phyloP scores from a whole-genome alignment of 2,113 vertebrate genomes.

The Otolemur garnettii region DNA sequence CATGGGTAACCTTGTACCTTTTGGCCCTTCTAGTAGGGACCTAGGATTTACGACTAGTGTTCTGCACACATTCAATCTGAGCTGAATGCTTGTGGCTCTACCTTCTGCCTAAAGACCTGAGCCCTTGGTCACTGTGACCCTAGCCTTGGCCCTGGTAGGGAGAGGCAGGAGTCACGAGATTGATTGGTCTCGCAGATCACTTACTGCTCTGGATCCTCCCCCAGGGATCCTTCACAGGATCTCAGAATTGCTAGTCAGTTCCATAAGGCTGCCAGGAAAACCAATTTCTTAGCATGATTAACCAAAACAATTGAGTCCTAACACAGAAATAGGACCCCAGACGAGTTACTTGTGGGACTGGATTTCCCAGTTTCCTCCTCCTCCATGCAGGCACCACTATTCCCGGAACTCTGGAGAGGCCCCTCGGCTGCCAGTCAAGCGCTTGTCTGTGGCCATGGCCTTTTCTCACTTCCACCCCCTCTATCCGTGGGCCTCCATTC shows the following conservation, averaged over 20 bases:
- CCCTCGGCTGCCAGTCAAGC: neutral
- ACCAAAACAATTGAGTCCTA: neutral
- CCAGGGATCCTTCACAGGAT: neutral
- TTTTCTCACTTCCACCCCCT: rapidly evolving
- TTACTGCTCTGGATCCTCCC: neutral
- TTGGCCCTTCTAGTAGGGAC: neutral
- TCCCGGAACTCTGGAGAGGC: neutral
- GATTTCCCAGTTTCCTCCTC: neutral
- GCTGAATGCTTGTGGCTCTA: neutral
- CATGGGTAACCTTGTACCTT: neutral
- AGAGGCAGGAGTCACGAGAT: neutral
- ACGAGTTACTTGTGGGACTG: neutral
- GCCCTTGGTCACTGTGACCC: neutral
- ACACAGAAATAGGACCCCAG: neutral
- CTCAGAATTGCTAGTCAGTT: neutral
- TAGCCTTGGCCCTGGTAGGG: neutral
- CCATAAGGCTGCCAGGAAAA: neutral
- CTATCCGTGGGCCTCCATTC: rapidly evolving
- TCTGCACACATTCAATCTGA: neutral
- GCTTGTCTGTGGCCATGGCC: neutral
- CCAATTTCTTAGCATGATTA: neutral
- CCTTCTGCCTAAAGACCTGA: neutral
- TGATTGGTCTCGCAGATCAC: neutral
- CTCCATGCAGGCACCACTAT: neutral
- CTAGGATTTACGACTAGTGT: neutral